Base-by-base conservation (phyloP, 1,140 invertebrate species). In the Drosophila hydei region DNA sequence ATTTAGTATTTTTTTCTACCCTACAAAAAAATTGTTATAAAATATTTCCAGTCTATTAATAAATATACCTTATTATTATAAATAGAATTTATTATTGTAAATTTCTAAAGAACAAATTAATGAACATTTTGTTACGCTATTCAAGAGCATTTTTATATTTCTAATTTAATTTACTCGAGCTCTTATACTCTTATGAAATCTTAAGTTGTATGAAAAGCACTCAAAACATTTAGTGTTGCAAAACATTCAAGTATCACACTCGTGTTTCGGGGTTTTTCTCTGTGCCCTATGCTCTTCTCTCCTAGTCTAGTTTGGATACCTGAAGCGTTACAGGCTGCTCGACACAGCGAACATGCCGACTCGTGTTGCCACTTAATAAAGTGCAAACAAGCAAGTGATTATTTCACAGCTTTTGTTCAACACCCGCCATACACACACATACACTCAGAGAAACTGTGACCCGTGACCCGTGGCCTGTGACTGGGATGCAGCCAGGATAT, bases 351-450 rank as follows among this genome's bases (percentile, higher is more conserved):
- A 67, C 69, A 65, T 40, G 59, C 47, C 50, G 40, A 40, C 42
- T 27, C 25, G 21, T 51, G 40, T 55, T 45, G 38, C 38, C 69
- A 77, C 61, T 80, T 85, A 85, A 87, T 85, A 85, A 87, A 85
- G 80, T 85, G 81, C 77, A 85, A 87, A 87, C 80, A 77, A 79
- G 69, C 81, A 85, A 85, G 80, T 85, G 80, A 85, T 85, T 85
- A 87, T 85, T 85, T 85, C 80, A 85, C 74, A 87, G 81, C 80
- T 87, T 80, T 85, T 85, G 80, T 85, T 80, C 73, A 69, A 64
- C 72, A 69, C 75, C 36, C 55, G 9, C 55, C 30, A 27, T 5
- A 27, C 21, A 50, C 38, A 61, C 65, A 27, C 30, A 51, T 43
- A 16, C 52, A 14, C 38, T 9, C 45, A 76, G 47, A 51, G 42